Conservation (phyloP, 2,888 invertebrate genomes). For the Drosophila atroscutellata region DNA sequence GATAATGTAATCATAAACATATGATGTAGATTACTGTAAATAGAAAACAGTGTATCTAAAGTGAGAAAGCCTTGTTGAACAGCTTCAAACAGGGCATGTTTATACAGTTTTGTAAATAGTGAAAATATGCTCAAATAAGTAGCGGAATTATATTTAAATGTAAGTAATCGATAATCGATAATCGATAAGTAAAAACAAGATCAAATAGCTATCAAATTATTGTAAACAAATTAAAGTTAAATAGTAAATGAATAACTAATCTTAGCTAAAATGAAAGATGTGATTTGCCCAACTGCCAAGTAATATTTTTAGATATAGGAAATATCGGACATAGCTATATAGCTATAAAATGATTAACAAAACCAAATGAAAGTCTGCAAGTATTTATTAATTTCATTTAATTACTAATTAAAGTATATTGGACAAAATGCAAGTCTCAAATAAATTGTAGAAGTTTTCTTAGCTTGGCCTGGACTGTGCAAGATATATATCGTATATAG, state of each 20-base stretch:
- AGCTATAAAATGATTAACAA: not conserved
- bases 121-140: too few species aligned
- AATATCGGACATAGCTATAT: too few species aligned
- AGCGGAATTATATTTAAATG: too few species aligned
- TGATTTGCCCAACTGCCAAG: not conserved
- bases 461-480: too few species aligned
- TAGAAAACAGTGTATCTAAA: not conserved
- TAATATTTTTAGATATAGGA: not conserved
- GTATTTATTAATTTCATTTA: not conserved
- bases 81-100: not conserved
- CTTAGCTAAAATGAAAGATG: not conserved
- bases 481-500: not conserved
- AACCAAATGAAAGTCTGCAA: not conserved
- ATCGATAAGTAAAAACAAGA: not conserved
- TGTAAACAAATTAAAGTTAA: not conserved
- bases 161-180: too few species aligned
- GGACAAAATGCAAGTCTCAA: not conserved
- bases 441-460: not conserved
- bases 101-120: not conserved
- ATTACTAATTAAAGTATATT: not conserved
- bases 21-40: not conserved
- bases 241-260: too few species aligned
- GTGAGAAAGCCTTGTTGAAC: not conserved
- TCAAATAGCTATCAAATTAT: too few species aligned
- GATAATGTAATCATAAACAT: not conserved